phyloP scores from a whole-genome alignment of 2,888 invertebrate species.

The Ditula angustiorana region DNA sequence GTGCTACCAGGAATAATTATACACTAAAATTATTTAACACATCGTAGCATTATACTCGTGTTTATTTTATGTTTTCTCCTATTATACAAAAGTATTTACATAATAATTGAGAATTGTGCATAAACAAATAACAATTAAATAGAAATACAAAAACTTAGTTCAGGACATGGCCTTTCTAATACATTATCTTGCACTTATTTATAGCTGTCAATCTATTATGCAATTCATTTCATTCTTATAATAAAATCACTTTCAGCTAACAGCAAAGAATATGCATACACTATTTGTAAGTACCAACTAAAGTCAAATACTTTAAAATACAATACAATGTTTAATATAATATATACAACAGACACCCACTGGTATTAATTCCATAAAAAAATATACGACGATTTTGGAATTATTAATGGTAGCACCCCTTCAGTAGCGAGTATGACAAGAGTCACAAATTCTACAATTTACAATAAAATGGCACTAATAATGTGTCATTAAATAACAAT shows the following conservation, averaged over 20 bases:
- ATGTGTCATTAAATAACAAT: constrained; percentile 82
- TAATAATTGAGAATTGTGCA: constrained; percentile 86
- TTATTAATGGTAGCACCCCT: constrained; percentile 86
- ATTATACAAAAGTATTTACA: constrained; percentile 86
- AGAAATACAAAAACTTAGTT: constrained; percentile 84
- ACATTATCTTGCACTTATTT: constrained; percentile 79
- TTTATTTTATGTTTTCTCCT: constrained; percentile 86
- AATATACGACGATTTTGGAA: constrained; percentile 84
- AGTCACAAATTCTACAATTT: constrained; percentile 84
- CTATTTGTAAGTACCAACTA: constrained; percentile 83
- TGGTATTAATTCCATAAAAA: constrained; percentile 84
- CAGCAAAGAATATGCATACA: constrained; percentile 81
- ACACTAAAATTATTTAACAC: constrained; percentile 85
- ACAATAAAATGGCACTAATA: constrained; percentile 84
- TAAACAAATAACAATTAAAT: constrained; percentile 87
- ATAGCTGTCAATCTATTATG: constrained; percentile 83
- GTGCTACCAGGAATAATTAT: constrained; percentile 87
- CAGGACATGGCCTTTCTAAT: constrained; percentile 79
- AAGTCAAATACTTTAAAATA: constrained; percentile 84
- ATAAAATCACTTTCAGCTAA: constrained; percentile 84
- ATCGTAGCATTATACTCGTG: constrained; percentile 85
- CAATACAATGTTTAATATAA: constrained; percentile 81
- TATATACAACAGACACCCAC: constrained; percentile 84
- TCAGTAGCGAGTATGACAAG: constrained; percentile 86
- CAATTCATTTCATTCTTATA: constrained; percentile 79